These are phyloP conservation scores for Drosophila buzzatii DNA, from an alignment of 2,888 invertebrate species.

Conservation along the genomic window DNA sequence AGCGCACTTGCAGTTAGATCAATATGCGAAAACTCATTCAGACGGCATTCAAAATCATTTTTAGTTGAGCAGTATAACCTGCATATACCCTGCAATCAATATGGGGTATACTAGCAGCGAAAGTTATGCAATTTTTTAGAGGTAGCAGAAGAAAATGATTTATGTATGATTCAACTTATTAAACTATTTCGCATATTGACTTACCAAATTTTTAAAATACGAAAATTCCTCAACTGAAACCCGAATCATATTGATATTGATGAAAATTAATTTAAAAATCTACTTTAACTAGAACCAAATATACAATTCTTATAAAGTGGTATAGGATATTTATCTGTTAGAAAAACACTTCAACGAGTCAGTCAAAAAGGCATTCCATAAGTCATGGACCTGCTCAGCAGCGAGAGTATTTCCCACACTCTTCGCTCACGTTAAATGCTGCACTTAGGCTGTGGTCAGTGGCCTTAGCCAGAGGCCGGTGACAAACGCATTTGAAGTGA, in stretches of 20 bases:
- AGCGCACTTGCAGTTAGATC: slow-evolving; percentile 32
- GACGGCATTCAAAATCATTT: slow-evolving; percentile 33
- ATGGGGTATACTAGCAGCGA: background rate
- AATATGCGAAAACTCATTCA: slow-evolving; percentile 46
- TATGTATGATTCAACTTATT: background rate
- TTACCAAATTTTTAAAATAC: too few relatives aligned
- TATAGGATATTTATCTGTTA: background rate
- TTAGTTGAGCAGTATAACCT: too few relatives aligned
- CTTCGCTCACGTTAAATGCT: background rate
- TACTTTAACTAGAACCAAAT: background rate
- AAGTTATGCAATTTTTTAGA: background rate
- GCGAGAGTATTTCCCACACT: slow-evolving; percentile 6
- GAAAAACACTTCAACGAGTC: too few relatives aligned
- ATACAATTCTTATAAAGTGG: accelerated
- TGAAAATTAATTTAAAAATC: too few relatives aligned
- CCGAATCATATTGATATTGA: too few relatives aligned
- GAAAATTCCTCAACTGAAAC: too few relatives aligned
- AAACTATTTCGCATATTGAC: too few relatives aligned
- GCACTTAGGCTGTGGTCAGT: slow-evolving; percentile 15
- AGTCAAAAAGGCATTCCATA: background rate
- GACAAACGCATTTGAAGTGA: slow-evolving; percentile 29
- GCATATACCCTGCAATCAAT: slow-evolving; percentile 19
- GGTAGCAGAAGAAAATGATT: background rate
- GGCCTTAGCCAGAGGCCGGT: slow-evolving; percentile 15
- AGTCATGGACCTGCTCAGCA: background rate